Evolutionary conservation across 1,140 invertebrate genomes (phyloP), one percentile per base, ranked within the genome.

Genomic region (Asobara japonica): DNA sequence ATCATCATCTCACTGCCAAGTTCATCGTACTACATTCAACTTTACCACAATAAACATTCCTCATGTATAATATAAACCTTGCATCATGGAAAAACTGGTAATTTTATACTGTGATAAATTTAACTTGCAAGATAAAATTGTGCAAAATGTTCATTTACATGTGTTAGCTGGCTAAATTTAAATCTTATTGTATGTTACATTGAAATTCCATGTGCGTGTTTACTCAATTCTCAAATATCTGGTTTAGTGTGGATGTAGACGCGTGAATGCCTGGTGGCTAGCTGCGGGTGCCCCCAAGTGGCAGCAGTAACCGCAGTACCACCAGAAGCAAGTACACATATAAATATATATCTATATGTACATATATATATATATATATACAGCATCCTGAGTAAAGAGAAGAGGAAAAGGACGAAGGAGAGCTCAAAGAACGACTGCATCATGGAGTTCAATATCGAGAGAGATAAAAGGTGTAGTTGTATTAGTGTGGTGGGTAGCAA

Each of bases 351-450:
- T 45, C 6, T 6, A n/a, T 6, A 45, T 3, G n/a, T 45, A 45
- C 31, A 45, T 6, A n/a, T 6, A 45, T 3, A 45, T 45, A 45
- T 11, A 33, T 11, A 33, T 11, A 33, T 33, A 33, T 13, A 27
- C 51, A 56, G 51, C 51, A 56, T 56, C 22, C 20, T 56, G 73
- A 27, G 62, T 67, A 25, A 60, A 77, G 64, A 67, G 67, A 71
- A 72, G 72, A 78, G 61, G 62, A 68, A 22, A 45, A 8, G 25
- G 36, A 33, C n/a, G 38, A 36, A 62, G 71, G 61, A 36, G 62
- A 71, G 48, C 18, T 74, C 65, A 30, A 69, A 77, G n/a, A 75
- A 74, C 38, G 62, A 61, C 69, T 67, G 74, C 38, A 68, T 66
- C 36, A 72, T 61, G 30, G 16, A 31, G 67, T 41, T 20, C 41